Evolutionary conservation across 2,113 vertebrate species (phyloP).

Genomic region (Antechinus stuartii): DNA sequence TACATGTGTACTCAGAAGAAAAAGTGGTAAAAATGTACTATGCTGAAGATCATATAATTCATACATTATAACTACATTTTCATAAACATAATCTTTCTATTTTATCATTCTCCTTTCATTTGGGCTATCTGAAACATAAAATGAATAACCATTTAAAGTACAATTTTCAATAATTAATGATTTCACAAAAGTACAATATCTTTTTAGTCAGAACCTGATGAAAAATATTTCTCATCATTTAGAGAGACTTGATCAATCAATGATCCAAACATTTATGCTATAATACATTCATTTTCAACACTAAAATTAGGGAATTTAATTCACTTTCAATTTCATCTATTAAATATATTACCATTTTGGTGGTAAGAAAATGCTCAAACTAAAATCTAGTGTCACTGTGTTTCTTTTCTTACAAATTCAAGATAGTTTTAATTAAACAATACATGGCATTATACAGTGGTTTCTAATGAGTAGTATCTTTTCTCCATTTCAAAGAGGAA

Average conservation of each 20-base stretch:
- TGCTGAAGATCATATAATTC: not conserved
- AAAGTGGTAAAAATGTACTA: not conserved
- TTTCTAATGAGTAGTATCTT: not conserved
- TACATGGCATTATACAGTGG: not conserved
- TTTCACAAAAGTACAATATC: not conserved
- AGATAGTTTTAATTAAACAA: not conserved
- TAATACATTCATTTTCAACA: not conserved
- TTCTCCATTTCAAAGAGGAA: not conserved
- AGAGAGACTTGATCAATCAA: not conserved
- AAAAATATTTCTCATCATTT: not conserved
- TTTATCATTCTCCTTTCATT: not conserved
- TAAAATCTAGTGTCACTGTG: not conserved
- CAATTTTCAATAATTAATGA: not conserved
- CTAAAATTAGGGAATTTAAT: not conserved
- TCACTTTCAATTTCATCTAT: not conserved
- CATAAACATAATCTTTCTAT: not conserved
- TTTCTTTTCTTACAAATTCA: not conserved
- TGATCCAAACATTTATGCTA: not conserved
- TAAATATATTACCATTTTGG: not conserved
- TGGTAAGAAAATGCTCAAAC: not conserved
- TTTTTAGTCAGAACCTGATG: not conserved
- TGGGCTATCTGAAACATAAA: not conserved
- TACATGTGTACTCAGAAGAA: not conserved
- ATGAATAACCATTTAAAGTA: not conserved
- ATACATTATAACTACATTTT: not conserved